A percentile compares a stretch with the other conserved stretches of the same genome.
Evolutionary conservation across 2,888 invertebrate genomes (phyloP).

Genomic region (Campoletis raptor): DNA sequence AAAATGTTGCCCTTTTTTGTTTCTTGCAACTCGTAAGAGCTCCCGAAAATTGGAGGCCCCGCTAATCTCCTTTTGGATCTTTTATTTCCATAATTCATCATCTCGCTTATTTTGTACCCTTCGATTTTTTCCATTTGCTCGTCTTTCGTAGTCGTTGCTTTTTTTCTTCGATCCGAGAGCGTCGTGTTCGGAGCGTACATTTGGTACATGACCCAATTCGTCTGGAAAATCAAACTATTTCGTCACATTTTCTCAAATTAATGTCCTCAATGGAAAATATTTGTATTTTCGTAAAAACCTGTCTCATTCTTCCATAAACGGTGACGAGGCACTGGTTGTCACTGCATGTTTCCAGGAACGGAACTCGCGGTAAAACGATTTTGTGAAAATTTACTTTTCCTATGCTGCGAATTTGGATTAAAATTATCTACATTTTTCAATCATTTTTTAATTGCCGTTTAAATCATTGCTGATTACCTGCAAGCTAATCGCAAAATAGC

Average conservation of each 20-base stretch:
- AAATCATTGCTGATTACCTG: constrained; percentile 51
- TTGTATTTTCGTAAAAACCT: constrained; percentile 48
- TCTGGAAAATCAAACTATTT: constrained; percentile 51
- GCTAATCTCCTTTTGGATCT: constrained; percentile 58
- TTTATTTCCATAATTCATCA: constrained; percentile 5
- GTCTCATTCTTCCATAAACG: constrained; percentile 66
- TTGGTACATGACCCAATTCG: constrained; percentile 65
- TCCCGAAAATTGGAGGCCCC: constrained; percentile 42
- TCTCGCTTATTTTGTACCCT: background rate
- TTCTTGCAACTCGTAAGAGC: background rate
- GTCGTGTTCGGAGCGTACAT: constrained; percentile 67
- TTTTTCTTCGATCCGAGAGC: constrained; percentile 58
- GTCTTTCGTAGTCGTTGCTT: constrained; percentile 45
- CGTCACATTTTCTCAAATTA: background rate
- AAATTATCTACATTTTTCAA: background rate
- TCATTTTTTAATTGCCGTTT: background rate
- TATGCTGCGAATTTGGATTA: constrained; percentile 65
- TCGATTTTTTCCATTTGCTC: background rate
- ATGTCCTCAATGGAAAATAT: background rate
- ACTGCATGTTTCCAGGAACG: constrained; percentile 67
- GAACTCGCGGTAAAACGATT: constrained; percentile 69
- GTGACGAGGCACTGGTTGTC: constrained; percentile 71
- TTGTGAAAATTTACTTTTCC: constrained; percentile 63
- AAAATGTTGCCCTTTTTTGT: background rate
- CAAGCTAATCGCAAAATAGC: constrained; percentile 74